phyloP scores from a whole-genome alignment of 2,888 invertebrate species.

The Archips xylosteana region DNA sequence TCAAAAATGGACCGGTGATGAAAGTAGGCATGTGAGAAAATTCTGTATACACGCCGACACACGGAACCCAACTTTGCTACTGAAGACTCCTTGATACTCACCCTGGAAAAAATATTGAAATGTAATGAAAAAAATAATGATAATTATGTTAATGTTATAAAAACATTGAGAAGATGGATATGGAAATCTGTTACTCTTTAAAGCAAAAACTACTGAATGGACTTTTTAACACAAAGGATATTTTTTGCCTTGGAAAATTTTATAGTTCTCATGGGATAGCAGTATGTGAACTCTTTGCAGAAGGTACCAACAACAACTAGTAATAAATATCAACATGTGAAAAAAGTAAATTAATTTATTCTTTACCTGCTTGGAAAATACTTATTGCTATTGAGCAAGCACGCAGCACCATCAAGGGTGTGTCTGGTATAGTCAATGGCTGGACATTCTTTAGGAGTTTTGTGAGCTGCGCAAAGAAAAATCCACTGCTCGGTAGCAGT shows the following conservation, averaged over 20 bases:
- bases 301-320: too few relatives aligned
- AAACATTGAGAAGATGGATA: too few relatives aligned
- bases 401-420: constrained; percentile 99
- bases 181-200: too few relatives aligned
- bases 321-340: not conserved
- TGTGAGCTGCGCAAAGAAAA: constrained; percentile 99
- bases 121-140: not conserved
- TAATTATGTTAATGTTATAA: not conserved
- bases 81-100: constrained; percentile 99
- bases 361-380: constrained; percentile 98
- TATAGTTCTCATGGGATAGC: too few relatives aligned
- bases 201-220: too few relatives aligned
- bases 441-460: constrained; percentile 99
- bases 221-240: too few relatives aligned
- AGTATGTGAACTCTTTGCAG: too few relatives aligned
- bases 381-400: constrained; percentile 99
- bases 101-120: constrained; percentile 85
- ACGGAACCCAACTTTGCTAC: constrained; percentile 99
- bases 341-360: not conserved
- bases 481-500: constrained; percentile 99
- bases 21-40: constrained; percentile 99
- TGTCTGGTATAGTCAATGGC: constrained; percentile 99
- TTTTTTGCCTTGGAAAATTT: too few relatives aligned
- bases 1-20: constrained; percentile 99
- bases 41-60: constrained; percentile 98